These are phyloP conservation scores for Malthinus seriepunctatus DNA, from an alignment of 2,888 invertebrate species.

Conservation along the genomic window DNA sequence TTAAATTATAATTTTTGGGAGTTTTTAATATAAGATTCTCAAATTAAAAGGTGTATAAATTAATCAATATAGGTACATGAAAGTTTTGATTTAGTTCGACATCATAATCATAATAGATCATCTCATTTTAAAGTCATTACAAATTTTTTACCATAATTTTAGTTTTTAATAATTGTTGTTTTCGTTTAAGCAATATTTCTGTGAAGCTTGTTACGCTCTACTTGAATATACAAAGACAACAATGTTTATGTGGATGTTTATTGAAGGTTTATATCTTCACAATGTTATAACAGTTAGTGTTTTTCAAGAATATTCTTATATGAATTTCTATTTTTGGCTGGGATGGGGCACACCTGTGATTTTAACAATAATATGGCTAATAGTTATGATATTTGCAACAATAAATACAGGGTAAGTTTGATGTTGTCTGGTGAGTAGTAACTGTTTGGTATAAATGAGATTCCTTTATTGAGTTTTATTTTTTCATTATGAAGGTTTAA, in stretches of 20 bases:
- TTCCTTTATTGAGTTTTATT: not conserved
- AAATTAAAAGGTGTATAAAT: no score
- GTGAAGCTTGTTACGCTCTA: constrained; percentile 76
- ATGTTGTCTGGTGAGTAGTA: not conserved
- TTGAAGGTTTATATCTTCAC: constrained; percentile 89
- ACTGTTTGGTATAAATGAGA: no score
- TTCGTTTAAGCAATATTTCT: constrained; percentile 70
- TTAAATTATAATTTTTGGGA: no score
- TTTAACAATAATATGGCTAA: constrained; percentile 71
- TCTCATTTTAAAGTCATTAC: not conserved
- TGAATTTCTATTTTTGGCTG: constrained; percentile 63
- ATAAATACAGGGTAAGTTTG: constrained; percentile 42
- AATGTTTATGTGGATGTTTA: constrained; percentile 97
- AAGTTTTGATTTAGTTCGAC: no score
- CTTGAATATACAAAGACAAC: constrained; percentile 88
- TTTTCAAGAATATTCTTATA: constrained; percentile 67
- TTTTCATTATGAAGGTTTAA: not conserved
- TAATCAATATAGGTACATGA: no score
- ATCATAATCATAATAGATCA: no score
- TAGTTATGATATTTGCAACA: constrained; percentile 55
- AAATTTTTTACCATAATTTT: constrained; percentile 7
- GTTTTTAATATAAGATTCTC: no score
- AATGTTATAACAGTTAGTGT: constrained; percentile 78
- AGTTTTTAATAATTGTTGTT: not conserved
- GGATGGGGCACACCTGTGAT: constrained; percentile 78